Evolutionary conservation across 2,888 invertebrate species (phyloP).

Genomic region (Rhingia rostrata): DNA sequence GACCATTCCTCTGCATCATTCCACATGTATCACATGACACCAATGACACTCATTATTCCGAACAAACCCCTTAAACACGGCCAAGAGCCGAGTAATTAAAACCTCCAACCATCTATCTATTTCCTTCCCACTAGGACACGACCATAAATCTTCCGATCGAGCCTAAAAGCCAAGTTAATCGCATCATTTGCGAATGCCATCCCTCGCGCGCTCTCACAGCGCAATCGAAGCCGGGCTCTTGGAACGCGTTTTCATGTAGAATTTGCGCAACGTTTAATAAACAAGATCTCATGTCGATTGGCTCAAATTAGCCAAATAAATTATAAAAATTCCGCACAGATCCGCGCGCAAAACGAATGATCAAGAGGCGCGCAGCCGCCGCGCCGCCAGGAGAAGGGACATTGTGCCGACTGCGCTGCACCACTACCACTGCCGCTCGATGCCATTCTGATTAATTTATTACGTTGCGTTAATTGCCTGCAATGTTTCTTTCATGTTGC

Average conservation of each 20-base stretch:
- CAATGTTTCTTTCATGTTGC: conserved; percentile 75
- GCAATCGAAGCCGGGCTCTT: conserved; percentile 17
- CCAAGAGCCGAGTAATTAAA: conserved; percentile 67
- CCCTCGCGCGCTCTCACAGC: conserved; percentile 21
- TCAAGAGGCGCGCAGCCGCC: conserved; percentile 16
- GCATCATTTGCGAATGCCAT: conserved; percentile 65
- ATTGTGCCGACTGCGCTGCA: conserved; percentile 24
- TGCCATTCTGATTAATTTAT: conserved; percentile 74
- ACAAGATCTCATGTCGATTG: conserved; percentile 82
- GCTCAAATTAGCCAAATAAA: conserved; percentile 82
- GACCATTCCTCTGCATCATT: conserved; percentile 16
- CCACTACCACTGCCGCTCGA: conserved; percentile 26
- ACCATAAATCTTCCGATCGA: conserved; percentile 67
- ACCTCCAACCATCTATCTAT: conserved; percentile 72
- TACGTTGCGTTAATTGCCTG: conserved; percentile 74
- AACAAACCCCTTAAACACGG: conserved; percentile 57
- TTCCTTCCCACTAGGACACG: conserved; percentile 64
- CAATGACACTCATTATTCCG: conserved; percentile 67
- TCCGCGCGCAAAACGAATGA: conserved; percentile 49
- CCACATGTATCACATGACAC: conserved; percentile 67
- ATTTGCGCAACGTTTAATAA: conserved; percentile 81
- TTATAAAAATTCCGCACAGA: conserved; percentile 77
- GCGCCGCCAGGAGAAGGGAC: conserved; percentile 28
- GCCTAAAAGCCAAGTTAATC: conserved; percentile 72
- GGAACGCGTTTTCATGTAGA: conserved; percentile 77